Evolutionary conservation across 2,797 vertebrate species (phyloP), one percentile per base, ranked within the genome.

Genomic region (Dendrocincla tyrannina): DNA sequence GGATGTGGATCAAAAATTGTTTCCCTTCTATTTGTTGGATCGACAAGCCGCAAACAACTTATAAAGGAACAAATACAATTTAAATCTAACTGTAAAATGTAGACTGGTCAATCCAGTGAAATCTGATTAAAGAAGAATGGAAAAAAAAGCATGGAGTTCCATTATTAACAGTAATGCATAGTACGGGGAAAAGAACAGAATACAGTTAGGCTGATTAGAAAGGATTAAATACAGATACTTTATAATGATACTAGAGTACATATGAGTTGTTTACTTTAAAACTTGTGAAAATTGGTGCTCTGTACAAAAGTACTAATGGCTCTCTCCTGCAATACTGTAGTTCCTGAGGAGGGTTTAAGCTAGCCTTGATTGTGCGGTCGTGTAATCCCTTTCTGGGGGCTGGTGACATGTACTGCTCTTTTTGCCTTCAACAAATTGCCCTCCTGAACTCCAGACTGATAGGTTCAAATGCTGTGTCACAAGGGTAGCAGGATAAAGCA

Each of bases 341-440:
- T 53, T 35, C 24, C 44, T 24, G 39, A 63, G 7, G 2, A 0
- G 13, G 27, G 7, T 59, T 80, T 62, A n/a, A 7, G 17, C 18
- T 20, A 22, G 55, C 15, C 50, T 24, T 3, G 5, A 7, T 2
- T 23, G 8, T 42, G 17, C n/a, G 30, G 44, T 44, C 22, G 11
- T 44, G 23, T n/a, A 47, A 2, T 16, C 28, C 28, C 25, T 89
- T 60, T 25, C 37, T 17, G 24, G 25, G 11, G 20, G 13, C 19
- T 49, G 35, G 30, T 10, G 13, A n/a, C 52, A 35, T 0, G 2
- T 20, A 2, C 27, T 55, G 20, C n/a, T 46, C 25, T 19, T 62
- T 62, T 32, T 1, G 1, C 28, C 49, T 68, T 79, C 42, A 52
- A 6, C 35, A 62, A 58, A 86, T 72, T 16, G 1, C 0, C 0